phyloP scores from a whole-genome alignment of 2,113 vertebrate species.

The Rattus rattus region DNA sequence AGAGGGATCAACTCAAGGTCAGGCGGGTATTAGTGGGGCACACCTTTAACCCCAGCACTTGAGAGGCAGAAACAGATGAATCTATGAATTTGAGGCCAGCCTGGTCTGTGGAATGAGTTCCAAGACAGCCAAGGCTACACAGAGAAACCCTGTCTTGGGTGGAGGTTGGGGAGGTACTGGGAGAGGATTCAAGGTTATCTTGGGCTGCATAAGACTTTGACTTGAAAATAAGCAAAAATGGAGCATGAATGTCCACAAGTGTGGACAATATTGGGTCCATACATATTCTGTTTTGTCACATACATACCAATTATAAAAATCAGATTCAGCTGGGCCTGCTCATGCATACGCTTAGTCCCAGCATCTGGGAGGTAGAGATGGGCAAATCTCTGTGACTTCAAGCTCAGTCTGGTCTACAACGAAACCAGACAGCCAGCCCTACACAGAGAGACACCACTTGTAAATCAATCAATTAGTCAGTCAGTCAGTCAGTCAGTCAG shows the following conservation, averaged over 20 bases:
- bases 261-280: neutral
- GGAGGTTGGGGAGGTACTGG: no score
- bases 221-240: neutral
- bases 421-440: neutral
- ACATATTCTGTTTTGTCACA: neutral
- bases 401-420: neutral
- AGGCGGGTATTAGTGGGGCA: no score
- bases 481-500: neutral
- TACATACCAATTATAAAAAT: neutral
- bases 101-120: neutral
- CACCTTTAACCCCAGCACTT: neutral
- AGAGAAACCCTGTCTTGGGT: neutral
- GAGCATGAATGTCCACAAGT: neutral
- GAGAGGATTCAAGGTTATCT: neutral
- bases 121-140: neutral
- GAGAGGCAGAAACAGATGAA: neutral
- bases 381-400: neutral
- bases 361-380: neutral
- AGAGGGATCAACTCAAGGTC: neutral
- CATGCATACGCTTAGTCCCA: neutral
- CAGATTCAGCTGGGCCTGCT: neutral
- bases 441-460: neutral
- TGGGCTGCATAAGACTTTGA: neutral
- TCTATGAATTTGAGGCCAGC: neutral
- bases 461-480: neutral